These are phyloP conservation scores for Trichogramma evanescens DNA, from an alignment of 2,888 invertebrate species.

Conservation along the genomic window DNA sequence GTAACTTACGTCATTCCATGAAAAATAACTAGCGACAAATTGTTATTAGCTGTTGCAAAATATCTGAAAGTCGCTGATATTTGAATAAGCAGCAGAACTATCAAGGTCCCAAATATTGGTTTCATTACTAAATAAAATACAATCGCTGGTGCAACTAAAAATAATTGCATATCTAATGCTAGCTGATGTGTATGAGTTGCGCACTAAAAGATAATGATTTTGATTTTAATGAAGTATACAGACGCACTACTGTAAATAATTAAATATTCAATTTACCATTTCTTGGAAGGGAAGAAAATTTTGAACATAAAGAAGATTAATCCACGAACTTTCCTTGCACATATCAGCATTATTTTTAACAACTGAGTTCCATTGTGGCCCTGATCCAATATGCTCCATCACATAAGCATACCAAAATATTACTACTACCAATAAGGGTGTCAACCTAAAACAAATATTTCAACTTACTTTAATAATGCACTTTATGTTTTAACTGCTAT, in stretches of 20 bases:
- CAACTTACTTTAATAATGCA: background rate
- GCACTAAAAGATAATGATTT: slow-evolving; percentile 52
- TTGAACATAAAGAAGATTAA: slow-evolving; percentile 61
- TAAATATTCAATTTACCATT: slow-evolving; percentile 50
- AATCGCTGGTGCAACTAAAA: slow-evolving; percentile 58
- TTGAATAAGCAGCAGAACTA: slow-evolving; percentile 54
- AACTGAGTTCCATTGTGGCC: slow-evolving; percentile 62
- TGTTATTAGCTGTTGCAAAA: slow-evolving; percentile 54
- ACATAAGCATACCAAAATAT: slow-evolving; percentile 63
- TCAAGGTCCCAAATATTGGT: slow-evolving; percentile 51
- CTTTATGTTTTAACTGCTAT: slow-evolving; percentile 7
- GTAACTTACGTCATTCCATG: slow-evolving; percentile 61
- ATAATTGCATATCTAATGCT: slow-evolving; percentile 68
- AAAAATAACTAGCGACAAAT: slow-evolving; percentile 59
- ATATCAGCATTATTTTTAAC: slow-evolving; percentile 59
- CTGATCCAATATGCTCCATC: slow-evolving; percentile 58
- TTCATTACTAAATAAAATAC: slow-evolving; percentile 58
- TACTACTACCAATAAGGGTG: slow-evolving; percentile 58
- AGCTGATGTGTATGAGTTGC: slow-evolving; percentile 70
- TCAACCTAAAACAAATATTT: slow-evolving; percentile 48
- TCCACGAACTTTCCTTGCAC: slow-evolving; percentile 63
- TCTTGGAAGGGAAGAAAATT: slow-evolving; percentile 64
- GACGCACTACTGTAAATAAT: background rate
- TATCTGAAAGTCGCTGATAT: slow-evolving; percentile 60
- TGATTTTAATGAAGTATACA: background rate